Percentiles rank a stretch among this genome's conserved stretches.
Evolutionary conservation across 1,140 invertebrate genomes (phyloP).

Genomic region (Lordiphosa stackelbergi): DNA sequence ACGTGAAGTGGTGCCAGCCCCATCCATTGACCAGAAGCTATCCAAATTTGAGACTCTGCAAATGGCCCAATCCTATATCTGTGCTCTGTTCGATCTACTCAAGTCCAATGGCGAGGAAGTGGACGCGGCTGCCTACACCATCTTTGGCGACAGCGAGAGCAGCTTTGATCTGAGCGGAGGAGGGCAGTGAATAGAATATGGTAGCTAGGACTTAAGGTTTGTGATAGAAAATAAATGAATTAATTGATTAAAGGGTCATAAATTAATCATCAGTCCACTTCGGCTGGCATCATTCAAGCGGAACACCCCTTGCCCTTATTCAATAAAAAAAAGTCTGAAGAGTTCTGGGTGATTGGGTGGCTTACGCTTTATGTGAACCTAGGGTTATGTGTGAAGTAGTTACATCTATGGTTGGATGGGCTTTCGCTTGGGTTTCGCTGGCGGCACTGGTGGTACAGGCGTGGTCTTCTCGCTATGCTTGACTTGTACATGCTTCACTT

Average conservation of each 20-base stretch:
- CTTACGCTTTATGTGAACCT: slow-evolving; percentile 13
- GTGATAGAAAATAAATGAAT: slow-evolving; percentile 27
- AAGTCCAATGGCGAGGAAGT: slow-evolving; percentile 46
- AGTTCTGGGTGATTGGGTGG: slow-evolving; percentile 26
- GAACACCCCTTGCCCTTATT: slow-evolving; percentile 24
- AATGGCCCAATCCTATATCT: slow-evolving; percentile 92
- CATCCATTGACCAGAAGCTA: slow-evolving; percentile 87
- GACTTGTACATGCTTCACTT: slow-evolving; percentile 14
- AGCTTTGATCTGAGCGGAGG: slow-evolving; percentile 36
- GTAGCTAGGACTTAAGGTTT: neutral
- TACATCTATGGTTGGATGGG: slow-evolving; percentile 25
- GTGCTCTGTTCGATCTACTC: slow-evolving; percentile 83
- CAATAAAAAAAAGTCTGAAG: slow-evolving; percentile 18
- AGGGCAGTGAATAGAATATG: slow-evolving; percentile 5
- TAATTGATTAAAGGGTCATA: slow-evolving; percentile 49
- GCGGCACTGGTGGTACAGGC: slow-evolving; percentile 7
- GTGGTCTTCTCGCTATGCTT: too few species aligned
- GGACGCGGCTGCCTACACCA: slow-evolving; percentile 42
- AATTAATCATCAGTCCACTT: slow-evolving; percentile 49
- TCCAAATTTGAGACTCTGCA: slow-evolving; percentile 93
- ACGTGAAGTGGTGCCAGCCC: slow-evolving; percentile 87
- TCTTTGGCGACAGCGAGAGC: slow-evolving; percentile 47
- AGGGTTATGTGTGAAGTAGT: slow-evolving; percentile 32
- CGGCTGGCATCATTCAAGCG: slow-evolving; percentile 16
- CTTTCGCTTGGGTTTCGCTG: slow-evolving; percentile 17